These are phyloP conservation scores for Epirrhoe tristata DNA, from an alignment of 2,888 invertebrate genomes.

Conservation along the genomic window DNA sequence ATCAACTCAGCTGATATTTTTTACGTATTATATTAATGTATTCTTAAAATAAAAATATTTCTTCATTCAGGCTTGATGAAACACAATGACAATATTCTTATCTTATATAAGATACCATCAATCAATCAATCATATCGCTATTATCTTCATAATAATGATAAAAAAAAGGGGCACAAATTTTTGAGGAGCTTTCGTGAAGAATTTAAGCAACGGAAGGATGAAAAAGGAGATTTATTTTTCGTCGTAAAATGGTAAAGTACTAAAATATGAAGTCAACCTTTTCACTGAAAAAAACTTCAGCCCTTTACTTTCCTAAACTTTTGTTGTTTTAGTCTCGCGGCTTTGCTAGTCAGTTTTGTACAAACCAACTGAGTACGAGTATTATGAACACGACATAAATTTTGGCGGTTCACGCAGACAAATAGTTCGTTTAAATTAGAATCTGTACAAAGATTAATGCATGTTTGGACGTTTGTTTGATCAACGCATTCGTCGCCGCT, in stretches of 20 bases:
- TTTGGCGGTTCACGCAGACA: slow-evolving; percentile 10
- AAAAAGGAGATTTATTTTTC: not conserved
- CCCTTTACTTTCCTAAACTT: too few relatives aligned
- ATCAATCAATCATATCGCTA: slow-evolving; percentile 1
- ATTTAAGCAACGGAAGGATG: too few relatives aligned
- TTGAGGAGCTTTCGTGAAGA: not conserved
- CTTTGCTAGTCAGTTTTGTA: not conserved
- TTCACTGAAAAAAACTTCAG: too few relatives aligned
- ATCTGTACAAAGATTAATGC: slow-evolving; percentile 23
- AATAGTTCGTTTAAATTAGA: slow-evolving; percentile 30
- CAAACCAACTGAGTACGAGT: slow-evolving; percentile 1
- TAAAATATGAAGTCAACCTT: not conserved
- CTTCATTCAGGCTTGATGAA: too few relatives aligned
- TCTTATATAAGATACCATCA: not conserved
- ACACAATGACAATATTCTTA: not conserved
- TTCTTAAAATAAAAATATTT: too few relatives aligned
- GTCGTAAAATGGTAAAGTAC: not conserved
- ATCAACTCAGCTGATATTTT: too few relatives aligned
- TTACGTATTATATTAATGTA: too few relatives aligned
- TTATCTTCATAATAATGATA: not conserved
- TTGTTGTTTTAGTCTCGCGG: not conserved
- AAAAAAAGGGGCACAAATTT: not conserved
- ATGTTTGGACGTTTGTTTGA: slow-evolving; percentile 25
- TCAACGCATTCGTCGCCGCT: slow-evolving; percentile 21
- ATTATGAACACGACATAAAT: slow-evolving; percentile 8